These are phyloP conservation scores for Andrena dorsata DNA, from an alignment of 2,888 invertebrate genomes.

Conservation along the genomic window DNA sequence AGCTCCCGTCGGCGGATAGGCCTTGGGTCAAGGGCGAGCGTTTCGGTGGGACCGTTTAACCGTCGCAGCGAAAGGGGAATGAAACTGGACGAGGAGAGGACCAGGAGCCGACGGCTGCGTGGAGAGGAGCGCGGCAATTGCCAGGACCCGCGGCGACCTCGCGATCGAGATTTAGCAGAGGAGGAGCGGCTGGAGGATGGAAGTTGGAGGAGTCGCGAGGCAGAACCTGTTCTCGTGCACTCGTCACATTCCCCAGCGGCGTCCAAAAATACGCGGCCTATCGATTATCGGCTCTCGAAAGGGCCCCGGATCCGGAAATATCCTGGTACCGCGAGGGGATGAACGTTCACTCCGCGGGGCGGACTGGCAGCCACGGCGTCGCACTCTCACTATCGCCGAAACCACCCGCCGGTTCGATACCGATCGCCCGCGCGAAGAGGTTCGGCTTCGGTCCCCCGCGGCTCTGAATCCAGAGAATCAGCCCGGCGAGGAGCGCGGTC, in stretches of 20 bases:
- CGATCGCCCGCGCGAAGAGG: neutral
- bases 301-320: slow-evolving; percentile 11
- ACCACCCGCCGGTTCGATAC: neutral
- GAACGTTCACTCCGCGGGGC: neutral
- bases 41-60: too few relatives aligned
- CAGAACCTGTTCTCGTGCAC: slow-evolving; percentile 37
- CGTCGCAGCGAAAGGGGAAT: too few relatives aligned
- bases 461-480: neutral
- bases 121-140: slow-evolving; percentile 1
- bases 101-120: too few relatives aligned
- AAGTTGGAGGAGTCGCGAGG: slow-evolving; percentile 38
- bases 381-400: slow-evolving; percentile 8
- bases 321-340: slow-evolving; percentile 10
- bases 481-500: neutral
- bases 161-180: slow-evolving; percentile 18
- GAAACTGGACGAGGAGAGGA: too few relatives aligned
- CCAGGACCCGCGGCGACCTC: neutral
- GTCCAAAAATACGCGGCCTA: slow-evolving; percentile 29
- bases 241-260: slow-evolving; percentile 10
- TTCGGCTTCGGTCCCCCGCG: slow-evolving; percentile 37
- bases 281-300: slow-evolving; percentile 36
- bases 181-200: neutral
- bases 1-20: too few relatives aligned
- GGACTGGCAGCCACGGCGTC: neutral
- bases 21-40: too few relatives aligned